Evolutionary conservation across 2,888 invertebrate genomes (phyloP).

Genomic region (Trimorus sp.): DNA sequence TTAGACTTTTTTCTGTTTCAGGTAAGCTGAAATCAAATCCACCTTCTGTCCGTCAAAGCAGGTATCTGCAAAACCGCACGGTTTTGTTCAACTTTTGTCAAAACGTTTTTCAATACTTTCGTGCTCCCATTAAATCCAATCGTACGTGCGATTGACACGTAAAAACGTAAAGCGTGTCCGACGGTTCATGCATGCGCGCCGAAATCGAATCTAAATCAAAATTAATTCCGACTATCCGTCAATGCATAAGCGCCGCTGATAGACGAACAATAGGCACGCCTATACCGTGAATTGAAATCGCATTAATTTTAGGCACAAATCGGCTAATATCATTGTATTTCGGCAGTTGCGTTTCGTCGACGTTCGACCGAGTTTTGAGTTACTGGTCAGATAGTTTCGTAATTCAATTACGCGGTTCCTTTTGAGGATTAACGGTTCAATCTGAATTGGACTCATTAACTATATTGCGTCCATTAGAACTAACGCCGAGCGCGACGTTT

Average conservation of each 20-base stretch:
- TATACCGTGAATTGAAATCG: conserved; percentile 28
- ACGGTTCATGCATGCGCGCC: not conserved
- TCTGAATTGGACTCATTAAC: not conserved
- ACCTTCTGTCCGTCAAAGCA: not conserved
- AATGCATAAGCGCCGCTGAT: conserved; percentile 17
- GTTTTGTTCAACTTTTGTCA: not conserved
- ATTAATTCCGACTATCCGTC: conserved; percentile 33
- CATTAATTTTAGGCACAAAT: conserved; percentile 27
- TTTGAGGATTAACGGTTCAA: not conserved
- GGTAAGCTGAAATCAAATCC: not conserved
- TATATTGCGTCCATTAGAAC: not conserved
- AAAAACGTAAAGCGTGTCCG: not conserved
- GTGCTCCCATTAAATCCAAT: not conserved
- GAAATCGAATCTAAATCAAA: conserved; percentile 29
- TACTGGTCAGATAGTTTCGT: conserved; percentile 11
- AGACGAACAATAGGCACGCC: conserved; percentile 28
- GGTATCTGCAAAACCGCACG: not conserved
- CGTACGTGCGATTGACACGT: not conserved
- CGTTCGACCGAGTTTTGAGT: conserved; percentile 13
- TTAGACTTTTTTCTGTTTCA: not conserved
- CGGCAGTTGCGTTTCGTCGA: conserved; percentile 1
- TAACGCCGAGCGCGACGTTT: not conserved
- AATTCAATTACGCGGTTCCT: conserved; percentile 9
- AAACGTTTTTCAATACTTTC: not conserved
- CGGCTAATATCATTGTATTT: conserved; percentile 31